Evolutionary conservation across 2,797 vertebrate species (phyloP), one percentile per base, ranked within the genome.

Genomic region (Oreonectes daqikongensis): DNA sequence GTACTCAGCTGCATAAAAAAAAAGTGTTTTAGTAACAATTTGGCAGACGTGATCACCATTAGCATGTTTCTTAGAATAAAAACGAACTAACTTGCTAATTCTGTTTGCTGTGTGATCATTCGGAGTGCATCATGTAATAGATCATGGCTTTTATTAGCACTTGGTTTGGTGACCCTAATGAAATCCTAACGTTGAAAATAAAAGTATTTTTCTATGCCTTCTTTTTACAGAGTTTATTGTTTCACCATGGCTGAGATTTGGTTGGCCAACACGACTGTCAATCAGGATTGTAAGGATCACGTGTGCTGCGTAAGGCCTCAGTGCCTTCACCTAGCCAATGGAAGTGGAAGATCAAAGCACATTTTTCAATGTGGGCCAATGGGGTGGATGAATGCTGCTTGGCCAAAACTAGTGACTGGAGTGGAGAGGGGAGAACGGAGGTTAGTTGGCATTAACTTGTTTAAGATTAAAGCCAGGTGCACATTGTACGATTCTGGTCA

Each of bases 261-360:
- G 30, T 22, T 78, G 78, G 75, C 75, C 78, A 5, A 63, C 38
- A 18, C 80, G 53, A 80, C 20, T 46, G 20, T 72, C 4, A 2
- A 20, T 44, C 65, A 11, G 44, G n/a, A 35, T 35, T 10, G 5
- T 20, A 2, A 28, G 22, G 40, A 28, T 28, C 53, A 9, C 50
- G 15, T 18, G 17, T 5, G 57, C 17, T 26, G 4, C 15, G 22
- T 17, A 28, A 53, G 0, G 24, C 35, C 18, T 48, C 46, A 53
- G 10, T 28, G 22, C 17, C 22, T 28, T 48, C 17, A 8, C 0
- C 44, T 26, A 8, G 15, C 15, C 55, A 18, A 40, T n/a, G 20
- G 63, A 20, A n/a, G 38, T 46, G 38, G 38, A 48, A 1, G 9
- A 40, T 44, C 67, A 44, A 22, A 32, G 66, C 14, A n/a, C 42